Evolutionary conservation across 2,888 invertebrate species (phyloP), one percentile per base, ranked within the genome.

Genomic region (Ommatoiulus sabulosus): DNA sequence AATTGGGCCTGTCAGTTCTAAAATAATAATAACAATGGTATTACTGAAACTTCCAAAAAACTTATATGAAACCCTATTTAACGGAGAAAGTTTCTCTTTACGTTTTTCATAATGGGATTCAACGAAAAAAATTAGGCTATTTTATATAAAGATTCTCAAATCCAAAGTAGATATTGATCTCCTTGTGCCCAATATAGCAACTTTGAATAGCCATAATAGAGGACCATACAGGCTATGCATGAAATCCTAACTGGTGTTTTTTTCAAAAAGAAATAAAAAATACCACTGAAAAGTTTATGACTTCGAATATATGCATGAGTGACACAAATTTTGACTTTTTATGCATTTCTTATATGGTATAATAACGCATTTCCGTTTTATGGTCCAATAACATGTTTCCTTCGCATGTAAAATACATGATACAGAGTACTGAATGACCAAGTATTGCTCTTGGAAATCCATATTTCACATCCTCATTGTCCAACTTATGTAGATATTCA

Each of bases 251-350:
- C 57, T 80, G 35, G 15, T 80, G 35, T 35, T 80, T 80, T 80
- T 80, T 17, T 4, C 3, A 12, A 52, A 15, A 35, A 80, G 35
- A 80, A 35, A 35, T 35, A 80, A 43, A 80, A 80, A 80, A 80
- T 0, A 35, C 80, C 35, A 80, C 80, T 80, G 80, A 35, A 80
- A 80, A 35, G 80, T 80, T 80, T 80, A 80, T 80, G 80, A 35
- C 35, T 35, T 80, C 80, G 80, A 80, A 80, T 57, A 57, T 57
- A 57, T 80, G 24, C 80, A 35, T 80, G 80, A 80, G 35, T 80
- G 80, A 80, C 80, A 80, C 80, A 80, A 80, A 80, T 80, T 80
- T 80, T 24, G 80, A 35, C 35, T 80, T 80, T 80, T 80, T 80
- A 80, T 80, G 7, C 80, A 35, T 80, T 80, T 80, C 80, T 15